Evolutionary conservation across 1,140 invertebrate genomes (phyloP).

Genomic region (Yoshiicerus persimilis): DNA sequence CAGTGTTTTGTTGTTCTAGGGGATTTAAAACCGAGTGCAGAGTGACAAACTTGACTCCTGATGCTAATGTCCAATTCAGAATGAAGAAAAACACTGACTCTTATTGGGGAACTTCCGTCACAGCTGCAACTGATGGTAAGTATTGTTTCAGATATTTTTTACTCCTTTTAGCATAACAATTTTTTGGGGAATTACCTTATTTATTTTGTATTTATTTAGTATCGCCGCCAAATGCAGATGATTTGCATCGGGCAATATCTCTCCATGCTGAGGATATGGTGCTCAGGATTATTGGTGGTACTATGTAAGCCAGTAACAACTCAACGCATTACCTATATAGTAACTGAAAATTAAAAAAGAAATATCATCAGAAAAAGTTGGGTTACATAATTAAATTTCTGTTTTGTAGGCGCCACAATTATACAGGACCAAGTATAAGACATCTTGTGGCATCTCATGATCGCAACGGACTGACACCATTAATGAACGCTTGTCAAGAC

Average conservation of each 20-base stretch:
- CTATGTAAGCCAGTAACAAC: too few relatives aligned
- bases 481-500: conserved; percentile 42
- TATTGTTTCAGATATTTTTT: neutral
- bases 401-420: neutral
- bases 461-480: conserved; percentile 30
- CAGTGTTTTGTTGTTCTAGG: neutral
- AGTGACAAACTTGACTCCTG: conserved; percentile 31
- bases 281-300: conserved; percentile 34
- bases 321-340: too few relatives aligned
- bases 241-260: conserved; percentile 39
- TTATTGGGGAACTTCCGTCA: conserved; percentile 35
- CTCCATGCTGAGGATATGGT: conserved; percentile 42
- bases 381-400: neutral
- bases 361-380: neutral
- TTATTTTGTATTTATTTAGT: conserved; percentile 26
- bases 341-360: too few relatives aligned
- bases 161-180: neutral
- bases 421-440: neutral
- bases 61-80: conserved; percentile 34
- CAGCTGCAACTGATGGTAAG: conserved; percentile 42
- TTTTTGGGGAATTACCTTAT: too few relatives aligned
- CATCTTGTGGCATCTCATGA: conserved; percentile 27
- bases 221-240: conserved; percentile 35
- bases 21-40: conserved; percentile 25
- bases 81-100: conserved; percentile 27